Base-by-base conservation (phyloP, 2,888 invertebrate genomes). In the Athalia circularis region DNA sequence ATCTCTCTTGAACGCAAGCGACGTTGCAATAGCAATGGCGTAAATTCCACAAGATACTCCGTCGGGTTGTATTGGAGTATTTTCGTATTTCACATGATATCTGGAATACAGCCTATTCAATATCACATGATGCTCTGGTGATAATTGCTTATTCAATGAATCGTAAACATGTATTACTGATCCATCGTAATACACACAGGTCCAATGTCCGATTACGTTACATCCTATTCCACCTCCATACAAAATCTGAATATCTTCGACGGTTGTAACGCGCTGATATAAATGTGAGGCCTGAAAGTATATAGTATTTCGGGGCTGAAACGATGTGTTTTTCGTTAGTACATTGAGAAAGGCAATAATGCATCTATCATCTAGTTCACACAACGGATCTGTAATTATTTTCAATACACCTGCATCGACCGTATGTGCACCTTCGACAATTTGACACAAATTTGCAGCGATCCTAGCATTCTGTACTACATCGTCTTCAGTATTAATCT, bases 141-240 rank as follows among this genome's bases (percentile, higher is more conserved):
- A 15, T 54, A 70, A 70, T 70, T 9, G 5, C n/a, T 8, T 29
- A 8, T 5, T 13, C 54, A 70, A 52, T 29, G 70, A 9, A 67
- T 67, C 67, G 9, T 67, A 64, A n/a, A 64, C 64, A 29, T 67
- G 67, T 67, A 67, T 50, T 57, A 70, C 9, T 11, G 70, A 29
- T 29, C 29, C 29, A 29, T 29, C 29, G 29, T 29, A 29, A 29
- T 29, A 29, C 29, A 29, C 29, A 29, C 29, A 29, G 29, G 29
- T 29, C 29, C 29, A 29, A 29, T 29, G 29, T 29, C 29, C 29
- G 29, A 29, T 29, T 29, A 29, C 29, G 29, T 29, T 29, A 29
- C 1, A 29, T 29, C 29, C 29, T 29, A 29, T 15, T 11, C 70
- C 70, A 7, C 43, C 54, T n/a, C 70, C 29, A 9, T 70, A 70